A percentile compares a stretch with the other conserved stretches of the same genome.
Conservation (phyloP, 2,888 invertebrate genomes). For the Nasonia oneida region DNA sequence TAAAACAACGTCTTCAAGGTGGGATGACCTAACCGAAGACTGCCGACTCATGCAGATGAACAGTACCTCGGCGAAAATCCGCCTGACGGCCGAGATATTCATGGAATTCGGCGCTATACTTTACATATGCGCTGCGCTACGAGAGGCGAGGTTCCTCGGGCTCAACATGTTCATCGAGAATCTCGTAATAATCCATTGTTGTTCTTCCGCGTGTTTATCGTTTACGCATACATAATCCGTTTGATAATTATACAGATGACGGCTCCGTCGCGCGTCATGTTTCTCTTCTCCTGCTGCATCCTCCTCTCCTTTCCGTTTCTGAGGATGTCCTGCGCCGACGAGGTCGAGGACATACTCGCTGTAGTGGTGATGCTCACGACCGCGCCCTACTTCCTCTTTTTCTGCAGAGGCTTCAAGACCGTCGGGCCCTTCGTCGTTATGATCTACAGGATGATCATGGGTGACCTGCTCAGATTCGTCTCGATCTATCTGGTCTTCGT, state of each 20-base stretch:
- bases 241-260: conserved; percentile 83
- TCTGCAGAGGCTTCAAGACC: conserved; percentile 98
- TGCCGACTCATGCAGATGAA: conserved; percentile 86
- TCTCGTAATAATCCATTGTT: conserved; percentile 80
- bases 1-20: conserved; percentile 78
- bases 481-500: conserved; percentile 98
- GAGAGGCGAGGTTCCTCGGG: conserved; percentile 95
- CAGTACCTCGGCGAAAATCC: conserved; percentile 83
- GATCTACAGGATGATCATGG: conserved; percentile 99
- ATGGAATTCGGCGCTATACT: conserved; percentile 91
- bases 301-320: conserved; percentile 92
- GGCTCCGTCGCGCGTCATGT: conserved; percentile 95
- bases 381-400: conserved; percentile 97
- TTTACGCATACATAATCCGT: neutral
- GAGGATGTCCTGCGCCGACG: conserved; percentile 90
- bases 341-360: conserved; percentile 94
- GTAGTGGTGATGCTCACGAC: conserved; percentile 97
- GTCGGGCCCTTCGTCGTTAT: conserved; percentile 99
- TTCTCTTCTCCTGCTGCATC: conserved; percentile 94
- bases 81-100: conserved; percentile 88
- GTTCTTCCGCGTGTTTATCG: neutral
- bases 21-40: conserved; percentile 86
- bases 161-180: conserved; percentile 97
- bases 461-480: conserved; percentile 96
- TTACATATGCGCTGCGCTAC: conserved; percentile 90